Conservation (phyloP, 2,888 invertebrate species). For the Caenorhabditis imperialis region DNA sequence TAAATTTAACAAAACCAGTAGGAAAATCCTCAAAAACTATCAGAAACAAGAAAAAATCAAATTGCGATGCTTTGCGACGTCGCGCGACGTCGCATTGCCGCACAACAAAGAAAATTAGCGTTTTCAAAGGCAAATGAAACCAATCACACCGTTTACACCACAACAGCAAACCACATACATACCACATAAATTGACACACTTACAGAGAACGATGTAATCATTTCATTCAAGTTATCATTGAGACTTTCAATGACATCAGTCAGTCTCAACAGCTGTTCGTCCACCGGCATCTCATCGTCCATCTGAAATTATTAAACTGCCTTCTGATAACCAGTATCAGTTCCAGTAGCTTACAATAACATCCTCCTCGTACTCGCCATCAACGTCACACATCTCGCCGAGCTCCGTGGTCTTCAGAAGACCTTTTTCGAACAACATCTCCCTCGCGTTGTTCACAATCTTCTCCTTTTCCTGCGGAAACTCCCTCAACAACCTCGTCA, state of each 20-base stretch:
- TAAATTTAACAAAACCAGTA: too few relatives aligned
- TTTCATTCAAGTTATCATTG: constrained; percentile 39
- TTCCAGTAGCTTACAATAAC: constrained; percentile 7
- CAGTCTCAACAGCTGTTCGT: constrained; percentile 42
- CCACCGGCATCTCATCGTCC: constrained; percentile 39
- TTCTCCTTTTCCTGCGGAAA: constrained; percentile 58
- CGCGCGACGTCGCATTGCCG: too few relatives aligned
- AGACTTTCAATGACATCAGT: constrained; percentile 35
- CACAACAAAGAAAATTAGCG: too few relatives aligned
- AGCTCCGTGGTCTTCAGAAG: constrained; percentile 40
- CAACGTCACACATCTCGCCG: constrained; percentile 41
- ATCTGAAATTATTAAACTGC: not conserved
- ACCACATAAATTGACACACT: not conserved
- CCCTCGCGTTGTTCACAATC: constrained; percentile 48
- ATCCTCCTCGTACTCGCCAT: constrained; percentile 29
- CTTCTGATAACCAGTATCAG: too few relatives aligned
- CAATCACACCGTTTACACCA: too few relatives aligned
- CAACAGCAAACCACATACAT: too few relatives aligned
- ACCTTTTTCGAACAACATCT: not conserved
- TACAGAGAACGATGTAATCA: constrained; percentile 57
- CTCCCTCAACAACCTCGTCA: constrained; percentile 55
- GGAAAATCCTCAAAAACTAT: too few relatives aligned
- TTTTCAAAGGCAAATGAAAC: too few relatives aligned
- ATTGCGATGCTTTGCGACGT: too few relatives aligned
- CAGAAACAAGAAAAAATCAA: too few relatives aligned